Base-by-base conservation (phyloP, 2,113 vertebrate genomes). In the Thomomys bottae region DNA sequence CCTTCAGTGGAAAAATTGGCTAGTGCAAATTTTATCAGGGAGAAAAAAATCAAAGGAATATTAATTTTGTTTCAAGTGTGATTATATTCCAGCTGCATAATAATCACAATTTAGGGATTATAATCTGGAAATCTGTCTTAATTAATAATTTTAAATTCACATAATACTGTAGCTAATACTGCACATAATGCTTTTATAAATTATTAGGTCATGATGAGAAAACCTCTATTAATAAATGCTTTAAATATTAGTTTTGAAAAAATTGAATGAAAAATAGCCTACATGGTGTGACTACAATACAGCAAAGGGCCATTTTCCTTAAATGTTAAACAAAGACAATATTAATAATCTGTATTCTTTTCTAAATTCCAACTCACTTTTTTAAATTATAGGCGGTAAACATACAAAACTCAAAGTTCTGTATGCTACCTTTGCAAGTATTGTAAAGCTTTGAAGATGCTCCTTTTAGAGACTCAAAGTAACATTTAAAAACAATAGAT, bases 371-470 rank as follows among this genome's bases (percentile, higher is more conserved):
- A 59, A 28, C 15, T 14, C 64, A 49, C 20, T 85, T 78, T 20
- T 90, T 49, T 86, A 8, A 83, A 20, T 6, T 67, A 30, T n/a
- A 59, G 4, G 38, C 24, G 73, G 3, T 66, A 79, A 90, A 92
- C 90, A 66, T 30, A 2, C 0, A 92, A 93, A 88, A n/a, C n/a
- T 61, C 20, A 78, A 34, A 83, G 92, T 75, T 78, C 38, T 36
- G 45, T 87, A 0, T 63, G 64, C 42, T 34, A 32, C 5, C 75
- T 11, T 5, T 45, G 30, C 32, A 92, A 83, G 20, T n/a, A 84
- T 87, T 87, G 76, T 73, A 4, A 88, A 89, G 59, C 42, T 86
- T 96, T 94, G 67, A 40, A 95, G 77, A 49, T 54, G 40, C 12
- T 32, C 59, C 59, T 75, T 84, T 36, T 32, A 76, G 40, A 83